Evolutionary conservation across 53 echinoderm and acorn worm species (phyloP).

Genomic region (Mesocentrotus franciscanus): DNA sequence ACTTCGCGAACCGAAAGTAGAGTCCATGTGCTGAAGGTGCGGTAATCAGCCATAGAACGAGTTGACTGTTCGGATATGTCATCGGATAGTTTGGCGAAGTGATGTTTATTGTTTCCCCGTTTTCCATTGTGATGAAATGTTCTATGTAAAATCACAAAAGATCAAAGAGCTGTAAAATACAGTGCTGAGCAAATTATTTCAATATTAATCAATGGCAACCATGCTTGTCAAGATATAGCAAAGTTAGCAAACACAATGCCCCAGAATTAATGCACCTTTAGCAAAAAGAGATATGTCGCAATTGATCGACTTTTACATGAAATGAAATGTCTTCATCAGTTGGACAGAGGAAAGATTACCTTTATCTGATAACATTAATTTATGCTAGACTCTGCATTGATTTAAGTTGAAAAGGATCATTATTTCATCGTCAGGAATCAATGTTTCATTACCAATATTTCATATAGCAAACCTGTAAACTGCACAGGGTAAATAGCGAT

Average conservation of each 20-base stretch:
- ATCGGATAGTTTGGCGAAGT: conserved; percentile 20
- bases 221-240: neutral
- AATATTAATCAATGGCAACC: neutral
- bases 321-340: too few species aligned
- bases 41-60: neutral
- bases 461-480: neutral
- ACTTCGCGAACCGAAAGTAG: conserved; percentile 29
- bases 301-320: too few species aligned
- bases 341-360: too few species aligned
- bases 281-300: too few species aligned
- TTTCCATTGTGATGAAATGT: neutral
- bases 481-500: conserved; percentile 11
- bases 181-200: neutral
- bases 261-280: too few species aligned
- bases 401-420: too few species aligned
- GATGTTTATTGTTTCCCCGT: neutral
- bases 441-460: neutral
- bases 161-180: neutral
- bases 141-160: neutral
- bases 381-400: neutral
- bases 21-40: conserved; percentile 38
- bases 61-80: neutral
- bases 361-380: neutral
- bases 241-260: too few species aligned
- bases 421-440: too few species aligned